These are phyloP conservation scores for Cichladusa arquata DNA, from an alignment of 2,113 vertebrate genomes.

Conservation along the genomic window DNA sequence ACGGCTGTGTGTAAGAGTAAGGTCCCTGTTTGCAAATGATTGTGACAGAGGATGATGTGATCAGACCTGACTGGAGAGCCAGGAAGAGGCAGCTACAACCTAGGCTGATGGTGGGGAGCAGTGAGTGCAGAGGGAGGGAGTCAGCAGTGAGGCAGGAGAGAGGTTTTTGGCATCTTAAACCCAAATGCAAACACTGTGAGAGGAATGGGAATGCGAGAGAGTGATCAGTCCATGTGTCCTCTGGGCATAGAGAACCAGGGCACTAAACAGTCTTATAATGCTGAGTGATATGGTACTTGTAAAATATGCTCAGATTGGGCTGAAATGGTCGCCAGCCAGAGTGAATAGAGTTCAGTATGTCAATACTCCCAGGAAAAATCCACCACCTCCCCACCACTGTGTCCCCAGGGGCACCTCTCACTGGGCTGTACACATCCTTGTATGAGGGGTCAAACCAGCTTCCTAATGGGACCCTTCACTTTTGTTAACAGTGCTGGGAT, in stretches of 20 bases:
- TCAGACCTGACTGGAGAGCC: neutral
- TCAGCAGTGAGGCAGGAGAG: neutral
- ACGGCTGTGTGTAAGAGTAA: neutral
- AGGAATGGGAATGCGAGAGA: neutral
- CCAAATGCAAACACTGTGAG: neutral
- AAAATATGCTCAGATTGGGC: neutral
- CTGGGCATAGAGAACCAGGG: neutral
- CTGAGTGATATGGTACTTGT: neutral
- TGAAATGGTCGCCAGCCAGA: neutral
- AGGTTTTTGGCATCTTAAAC: neutral
- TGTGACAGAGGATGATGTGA: neutral
- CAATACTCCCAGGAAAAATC: neutral
- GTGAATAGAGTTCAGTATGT: neutral
- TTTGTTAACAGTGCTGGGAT: neutral
- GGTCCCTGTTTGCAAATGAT: neutral
- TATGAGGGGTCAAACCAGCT: neutral
- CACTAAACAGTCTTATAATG: neutral
- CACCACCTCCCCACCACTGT: fast-evolving
- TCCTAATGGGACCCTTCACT: neutral
- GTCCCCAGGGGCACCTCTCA: neutral
- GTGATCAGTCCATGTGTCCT: fast-evolving
- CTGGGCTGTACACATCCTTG: neutral
- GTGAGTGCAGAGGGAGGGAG: neutral
- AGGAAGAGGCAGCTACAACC: neutral
- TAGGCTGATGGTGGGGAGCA: neutral